phyloP scores from a whole-genome alignment of 2,888 invertebrate species.

The Hyppa rectilinea region DNA sequence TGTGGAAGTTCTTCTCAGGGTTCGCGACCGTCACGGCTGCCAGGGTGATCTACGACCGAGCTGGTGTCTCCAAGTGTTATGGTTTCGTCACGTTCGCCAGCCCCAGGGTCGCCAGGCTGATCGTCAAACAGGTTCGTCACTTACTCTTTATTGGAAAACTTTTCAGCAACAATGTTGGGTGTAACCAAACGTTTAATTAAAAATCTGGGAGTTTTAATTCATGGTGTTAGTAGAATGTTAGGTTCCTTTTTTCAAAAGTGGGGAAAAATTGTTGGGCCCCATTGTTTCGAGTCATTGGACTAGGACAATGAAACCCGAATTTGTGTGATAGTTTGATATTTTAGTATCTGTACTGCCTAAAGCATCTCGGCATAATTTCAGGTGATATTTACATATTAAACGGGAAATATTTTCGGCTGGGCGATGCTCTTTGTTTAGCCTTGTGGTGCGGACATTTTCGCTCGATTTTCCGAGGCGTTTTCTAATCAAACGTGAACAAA shows the following conservation, averaged over 20 bases:
- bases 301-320: constrained; percentile 38
- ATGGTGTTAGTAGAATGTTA: constrained; percentile 18
- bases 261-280: constrained; percentile 43
- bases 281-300: constrained; percentile 44
- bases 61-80: constrained; percentile 98
- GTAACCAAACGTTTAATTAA: constrained; percentile 46
- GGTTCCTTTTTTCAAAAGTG: constrained; percentile 17
- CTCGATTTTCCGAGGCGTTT: constrained; percentile 15
- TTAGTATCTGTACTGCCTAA: constrained; percentile 31
- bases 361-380: constrained; percentile 28
- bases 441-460: constrained; percentile 24
- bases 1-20: constrained; percentile 97
- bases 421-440: constrained; percentile 60
- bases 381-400: constrained; percentile 16
- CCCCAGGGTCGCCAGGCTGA: constrained; percentile 87
- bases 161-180: constrained; percentile 56
- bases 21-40: constrained; percentile 97
- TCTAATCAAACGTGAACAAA: constrained; percentile 12
- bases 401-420: constrained; percentile 46
- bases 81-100: constrained; percentile 94
- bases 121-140: constrained; percentile 87
- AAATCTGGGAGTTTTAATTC: constrained; percentile 49
- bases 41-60: constrained; percentile 98
- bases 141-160: constrained; percentile 56
- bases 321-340: constrained; percentile 45